Evolutionary conservation across 2,888 invertebrate species (phyloP).

Genomic region (Eupithecia pulchellata): DNA sequence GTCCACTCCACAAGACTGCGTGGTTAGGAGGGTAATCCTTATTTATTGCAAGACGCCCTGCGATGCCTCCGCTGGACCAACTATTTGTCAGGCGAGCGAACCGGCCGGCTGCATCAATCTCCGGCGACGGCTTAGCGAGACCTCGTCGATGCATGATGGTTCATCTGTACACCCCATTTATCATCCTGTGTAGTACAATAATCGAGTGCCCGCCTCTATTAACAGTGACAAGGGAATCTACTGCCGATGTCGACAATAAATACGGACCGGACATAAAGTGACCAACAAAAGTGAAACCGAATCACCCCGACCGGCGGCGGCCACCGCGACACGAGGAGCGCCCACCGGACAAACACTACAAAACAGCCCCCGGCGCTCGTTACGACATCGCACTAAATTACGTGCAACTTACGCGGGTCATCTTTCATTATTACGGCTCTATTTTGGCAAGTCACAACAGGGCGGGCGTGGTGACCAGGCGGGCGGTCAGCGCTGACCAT

Average conservation of each 20-base stretch:
- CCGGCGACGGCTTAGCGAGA: conserved; percentile 65
- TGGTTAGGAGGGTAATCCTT: conserved; percentile 82
- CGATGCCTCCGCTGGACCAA: conserved; percentile 78
- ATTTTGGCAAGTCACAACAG: conserved; percentile 83
- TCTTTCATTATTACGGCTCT: conserved; percentile 82
- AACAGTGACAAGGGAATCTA: conserved; percentile 66
- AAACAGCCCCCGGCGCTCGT: conserved; percentile 65
- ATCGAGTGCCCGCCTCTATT: conserved; percentile 58
- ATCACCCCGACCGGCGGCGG: conserved; percentile 62
- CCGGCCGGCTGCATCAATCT: conserved; percentile 77
- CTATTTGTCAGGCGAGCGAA: conserved; percentile 76
- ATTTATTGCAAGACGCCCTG: conserved; percentile 83
- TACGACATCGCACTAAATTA: conserved; percentile 77
- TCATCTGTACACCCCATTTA: conserved; percentile 54
- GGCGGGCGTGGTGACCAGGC: conserved; percentile 67
- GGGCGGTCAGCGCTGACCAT: conserved; percentile 72
- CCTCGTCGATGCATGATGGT: conserved; percentile 58
- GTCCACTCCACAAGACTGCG: conserved; percentile 77
- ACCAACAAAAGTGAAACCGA: conserved; percentile 79
- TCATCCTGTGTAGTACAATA: conserved; percentile 57
- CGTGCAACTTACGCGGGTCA: conserved; percentile 77
- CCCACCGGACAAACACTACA: conserved; percentile 68
- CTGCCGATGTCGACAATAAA: conserved; percentile 65
- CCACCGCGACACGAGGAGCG: conserved; percentile 58
- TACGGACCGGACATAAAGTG: conserved; percentile 69